Conservation (phyloP, 2,888 invertebrate genomes). For the Pimpla rufipes region DNA sequence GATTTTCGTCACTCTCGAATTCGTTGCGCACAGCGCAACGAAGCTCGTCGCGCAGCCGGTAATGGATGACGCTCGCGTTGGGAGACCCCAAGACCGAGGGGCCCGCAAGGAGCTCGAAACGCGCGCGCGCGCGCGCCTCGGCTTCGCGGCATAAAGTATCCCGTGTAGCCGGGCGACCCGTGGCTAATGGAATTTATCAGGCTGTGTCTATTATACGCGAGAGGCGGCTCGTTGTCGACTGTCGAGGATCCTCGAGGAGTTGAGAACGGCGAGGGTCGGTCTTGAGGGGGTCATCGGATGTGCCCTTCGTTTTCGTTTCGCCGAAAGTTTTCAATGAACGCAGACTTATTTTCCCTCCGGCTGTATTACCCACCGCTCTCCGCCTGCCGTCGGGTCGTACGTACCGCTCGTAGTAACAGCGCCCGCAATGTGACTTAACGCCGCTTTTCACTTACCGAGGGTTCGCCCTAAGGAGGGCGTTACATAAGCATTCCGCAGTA, state of each 20-base stretch:
- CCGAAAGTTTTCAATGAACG: slow-evolving; percentile 15
- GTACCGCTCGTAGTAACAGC: too few relatives aligned
- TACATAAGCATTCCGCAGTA: slow-evolving; percentile 3
- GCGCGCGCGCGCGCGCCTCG: slow-evolving; percentile 72
- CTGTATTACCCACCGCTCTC: not conserved
- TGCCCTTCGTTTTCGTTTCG: slow-evolving; percentile 31
- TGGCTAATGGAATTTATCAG: slow-evolving; percentile 85
- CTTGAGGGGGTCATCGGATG: not conserved
- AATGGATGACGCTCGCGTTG: slow-evolving; percentile 76
- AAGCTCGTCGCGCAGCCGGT: slow-evolving; percentile 75
- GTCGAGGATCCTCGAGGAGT: slow-evolving; percentile 11
- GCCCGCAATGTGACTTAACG: slow-evolving; percentile 25
- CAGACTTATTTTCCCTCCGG: not conserved
- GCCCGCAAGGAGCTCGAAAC: slow-evolving; percentile 64
- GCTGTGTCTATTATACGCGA: slow-evolving; percentile 28
- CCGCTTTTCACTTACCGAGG: not conserved
- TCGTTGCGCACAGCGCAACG: not conserved
- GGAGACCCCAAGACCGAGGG: too few relatives aligned
- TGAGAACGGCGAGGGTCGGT: slow-evolving; percentile 19
- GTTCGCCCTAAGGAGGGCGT: not conserved
- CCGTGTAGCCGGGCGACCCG: slow-evolving; percentile 76
- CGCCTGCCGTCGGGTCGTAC: not conserved
- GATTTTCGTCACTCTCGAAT: slow-evolving; percentile 23
- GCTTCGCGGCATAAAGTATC: slow-evolving; percentile 84
- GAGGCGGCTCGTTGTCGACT: slow-evolving; percentile 68